phyloP scores from a whole-genome alignment of 2,888 invertebrate species.

The Synergus umbraculus region DNA sequence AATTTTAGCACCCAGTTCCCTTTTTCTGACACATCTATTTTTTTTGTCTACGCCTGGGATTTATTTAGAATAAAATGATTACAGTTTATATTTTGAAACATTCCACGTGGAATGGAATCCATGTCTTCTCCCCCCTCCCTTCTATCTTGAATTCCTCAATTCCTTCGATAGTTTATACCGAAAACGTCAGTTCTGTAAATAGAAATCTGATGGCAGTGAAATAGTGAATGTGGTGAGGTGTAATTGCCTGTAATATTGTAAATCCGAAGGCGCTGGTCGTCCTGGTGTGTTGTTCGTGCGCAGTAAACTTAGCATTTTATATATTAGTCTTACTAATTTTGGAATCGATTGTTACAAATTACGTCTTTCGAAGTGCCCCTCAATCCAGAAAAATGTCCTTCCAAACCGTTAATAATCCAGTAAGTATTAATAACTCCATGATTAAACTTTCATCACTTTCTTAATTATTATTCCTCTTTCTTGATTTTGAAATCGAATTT shows the following conservation, averaged over 20 bases:
- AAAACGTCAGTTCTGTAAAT: slow-evolving; percentile 72
- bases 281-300: slow-evolving; percentile 49
- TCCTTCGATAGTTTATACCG: slow-evolving; percentile 32
- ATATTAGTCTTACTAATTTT: background rate
- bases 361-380: background rate
- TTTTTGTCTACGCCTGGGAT: background rate
- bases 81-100: slow-evolving; percentile 25
- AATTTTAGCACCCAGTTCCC: background rate
- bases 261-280: slow-evolving; percentile 42
- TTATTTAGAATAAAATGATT: background rate
- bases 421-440: slow-evolving; percentile 60
- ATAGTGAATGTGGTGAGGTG: slow-evolving; percentile 26
- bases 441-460: background rate
- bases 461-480: background rate
- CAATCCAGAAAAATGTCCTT: slow-evolving; percentile 64
- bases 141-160: background rate
- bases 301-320: slow-evolving; percentile 39
- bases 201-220: slow-evolving; percentile 58
- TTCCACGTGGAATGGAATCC: background rate
- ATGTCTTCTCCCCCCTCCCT: background rate
- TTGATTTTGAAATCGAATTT: background rate
- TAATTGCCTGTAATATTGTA: slow-evolving; percentile 33
- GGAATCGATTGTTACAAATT: background rate
- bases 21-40: background rate
- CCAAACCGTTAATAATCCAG: slow-evolving; percentile 71